Conservation (phyloP, 2,888 invertebrate species). For the Fragum whitleyi region DNA sequence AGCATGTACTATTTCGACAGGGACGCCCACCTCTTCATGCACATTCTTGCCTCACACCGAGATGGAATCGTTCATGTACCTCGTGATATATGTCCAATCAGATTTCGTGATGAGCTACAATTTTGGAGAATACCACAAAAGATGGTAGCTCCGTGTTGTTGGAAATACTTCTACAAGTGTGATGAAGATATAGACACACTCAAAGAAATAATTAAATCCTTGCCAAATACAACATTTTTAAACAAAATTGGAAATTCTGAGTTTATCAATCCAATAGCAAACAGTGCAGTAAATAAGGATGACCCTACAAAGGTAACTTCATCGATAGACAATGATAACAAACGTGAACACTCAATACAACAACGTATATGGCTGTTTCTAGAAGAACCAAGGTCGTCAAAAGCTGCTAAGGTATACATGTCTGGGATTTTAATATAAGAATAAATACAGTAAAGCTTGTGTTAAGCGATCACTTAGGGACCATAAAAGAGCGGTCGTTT, state of each 20-base stretch:
- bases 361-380: conserved; percentile 38
- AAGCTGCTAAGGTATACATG: conserved; percentile 34
- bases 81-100: conserved; percentile 49
- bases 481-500: too few relatives aligned
- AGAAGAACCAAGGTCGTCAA: conserved; percentile 39
- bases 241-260: not conserved
- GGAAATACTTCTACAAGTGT: conserved; percentile 48
- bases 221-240: not conserved
- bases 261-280: too few relatives aligned
- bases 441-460: too few relatives aligned
- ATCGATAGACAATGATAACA: not conserved
- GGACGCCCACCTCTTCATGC: conserved; percentile 50
- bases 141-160: conserved; percentile 54
- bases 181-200: conserved; percentile 38
- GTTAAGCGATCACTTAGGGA: too few relatives aligned
- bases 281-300: not conserved
- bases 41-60: conserved; percentile 44
- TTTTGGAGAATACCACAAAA: conserved; percentile 54
- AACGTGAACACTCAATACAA: not conserved
- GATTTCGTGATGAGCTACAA: conserved; percentile 45
- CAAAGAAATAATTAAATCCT: not conserved
- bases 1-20: conserved; percentile 52
- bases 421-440: too few relatives aligned
- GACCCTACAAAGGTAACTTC: too few relatives aligned
- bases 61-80: conserved; percentile 54